Percentiles rank a stretch among this genome's conserved stretches.
phyloP scores from a whole-genome alignment of 2,113 vertebrate genomes.

The Sinocyclocheilus grahami region DNA sequence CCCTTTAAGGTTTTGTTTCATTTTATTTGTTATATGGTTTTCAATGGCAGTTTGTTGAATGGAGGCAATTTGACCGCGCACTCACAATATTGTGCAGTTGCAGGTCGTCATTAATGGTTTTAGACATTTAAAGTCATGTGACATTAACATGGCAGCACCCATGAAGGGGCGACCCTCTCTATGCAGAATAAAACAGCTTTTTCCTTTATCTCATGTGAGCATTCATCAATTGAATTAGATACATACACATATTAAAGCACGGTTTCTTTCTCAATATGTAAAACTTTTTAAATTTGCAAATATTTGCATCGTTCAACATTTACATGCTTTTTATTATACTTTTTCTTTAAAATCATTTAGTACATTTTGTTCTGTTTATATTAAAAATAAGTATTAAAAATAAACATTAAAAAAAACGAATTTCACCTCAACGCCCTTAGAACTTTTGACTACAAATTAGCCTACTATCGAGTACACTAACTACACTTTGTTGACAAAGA shows the following conservation, averaged over 20 bases:
- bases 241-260: neutral
- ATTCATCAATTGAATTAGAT: neutral
- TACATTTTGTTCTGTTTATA: neutral
- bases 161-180: neutral
- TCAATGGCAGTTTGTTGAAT: neutral
- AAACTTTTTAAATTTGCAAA: neutral
- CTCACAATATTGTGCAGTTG: neutral
- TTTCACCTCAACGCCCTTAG: neutral
- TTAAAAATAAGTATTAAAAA: neutral
- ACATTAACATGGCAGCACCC: constrained; percentile 20
- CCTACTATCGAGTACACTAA: neutral
- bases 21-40: neutral
- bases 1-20: neutral
- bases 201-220: neutral
- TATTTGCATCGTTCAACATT: neutral
- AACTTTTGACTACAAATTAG: neutral
- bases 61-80: neutral
- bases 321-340: neutral
- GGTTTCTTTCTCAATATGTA: neutral
- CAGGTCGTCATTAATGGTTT: neutral
- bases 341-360: neutral
- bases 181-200: neutral
- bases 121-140: neutral
- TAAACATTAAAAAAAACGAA: neutral
- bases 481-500: neutral